Percentiles rank a stretch among this genome's conserved stretches.
Evolutionary conservation across 2,888 invertebrate genomes (phyloP).

Genomic region (Cistogaster globosa): DNA sequence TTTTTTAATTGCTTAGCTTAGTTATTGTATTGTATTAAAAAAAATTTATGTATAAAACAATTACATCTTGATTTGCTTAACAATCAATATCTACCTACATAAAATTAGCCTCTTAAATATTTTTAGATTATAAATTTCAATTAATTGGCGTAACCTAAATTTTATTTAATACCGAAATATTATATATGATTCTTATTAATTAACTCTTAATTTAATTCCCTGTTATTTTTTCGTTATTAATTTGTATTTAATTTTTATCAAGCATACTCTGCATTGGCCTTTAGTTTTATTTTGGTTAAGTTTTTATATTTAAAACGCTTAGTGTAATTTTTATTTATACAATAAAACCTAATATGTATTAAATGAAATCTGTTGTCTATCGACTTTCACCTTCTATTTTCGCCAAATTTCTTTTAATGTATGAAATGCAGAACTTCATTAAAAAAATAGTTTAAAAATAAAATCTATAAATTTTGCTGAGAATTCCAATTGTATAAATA

Average conservation of each 20-base stretch:
- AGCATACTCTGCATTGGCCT: conserved; percentile 54
- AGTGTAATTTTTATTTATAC: conserved; percentile 38
- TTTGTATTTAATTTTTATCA: not conserved
- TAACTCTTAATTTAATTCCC: conserved; percentile 3
- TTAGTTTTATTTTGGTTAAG: conserved; percentile 9
- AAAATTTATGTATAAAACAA: too few relatives aligned
- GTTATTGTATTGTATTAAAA: too few relatives aligned
- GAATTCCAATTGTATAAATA: conserved; percentile 40
- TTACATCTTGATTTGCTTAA: too few relatives aligned
- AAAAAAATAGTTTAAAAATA: not conserved
- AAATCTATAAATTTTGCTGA: conserved; percentile 38
- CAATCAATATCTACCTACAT: not conserved
- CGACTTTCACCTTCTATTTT: conserved; percentile 30
- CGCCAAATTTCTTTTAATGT: conserved; percentile 47
- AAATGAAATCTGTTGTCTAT: conserved; percentile 32
- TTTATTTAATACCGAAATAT: conserved; percentile 40
- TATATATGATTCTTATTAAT: conserved; percentile 6
- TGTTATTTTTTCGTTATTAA: not conserved
- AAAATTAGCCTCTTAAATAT: not conserved
- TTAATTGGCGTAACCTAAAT: conserved; percentile 45
- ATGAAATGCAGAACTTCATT: conserved; percentile 54
- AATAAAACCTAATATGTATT: conserved; percentile 8
- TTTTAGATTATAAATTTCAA: conserved; percentile 10
- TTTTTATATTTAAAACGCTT: conserved; percentile 26
- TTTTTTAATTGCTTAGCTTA: not conserved